Base-by-base conservation (phyloP, 2,888 invertebrate genomes). In the Acrobasis consociella region DNA sequence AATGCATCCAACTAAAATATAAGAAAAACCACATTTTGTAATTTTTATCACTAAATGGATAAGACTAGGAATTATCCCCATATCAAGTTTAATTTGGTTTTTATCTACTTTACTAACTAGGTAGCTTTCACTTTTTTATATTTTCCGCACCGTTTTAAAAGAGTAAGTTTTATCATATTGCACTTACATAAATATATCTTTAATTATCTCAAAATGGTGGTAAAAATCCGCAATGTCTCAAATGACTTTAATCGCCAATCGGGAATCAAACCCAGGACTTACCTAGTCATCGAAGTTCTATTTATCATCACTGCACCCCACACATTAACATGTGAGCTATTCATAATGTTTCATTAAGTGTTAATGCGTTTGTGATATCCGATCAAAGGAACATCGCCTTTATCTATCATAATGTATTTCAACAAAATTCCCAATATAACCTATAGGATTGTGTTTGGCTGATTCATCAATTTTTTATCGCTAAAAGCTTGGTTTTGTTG, bases 321-420 rank as follows among this genome's bases (percentile, higher is more conserved):
- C 77, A 78, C 82, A 80, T 82, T 85, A 86, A 87, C 85, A 85
- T 82, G 82, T 81, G 73, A 72, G 77, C 82, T 85, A 88, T 90
- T 86, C 86, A 89, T 91, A 89, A 91, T 86, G 87, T 92, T 90
- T 92, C 90, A 90, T 92, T 91, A 90, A 84, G 84, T 82, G 79
- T 76, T 87, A 90, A 88, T 87, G 86, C 81, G 82, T 85, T 82
- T 78, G 78, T 80, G 83, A 83, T 83, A 81, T 74, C 69, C 70
- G 74, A 72, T 66, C 67, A 66, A 67, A 66, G 66, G 68, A 66
- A 67, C 67, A 60, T 68, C 64, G 65, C 66, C 64, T 67, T 68
- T 67, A 69, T 71, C 68, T 69, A 63, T 59, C 46, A 56, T 64
- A 58, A 65, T 55, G 62, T 64, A 60, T 67, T 67, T 69, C 68